A percentile compares a stretch with the other conserved stretches of the same genome.
Conservation (phyloP, 2,113 vertebrate species). For the Pogonocichla stellata region DNA sequence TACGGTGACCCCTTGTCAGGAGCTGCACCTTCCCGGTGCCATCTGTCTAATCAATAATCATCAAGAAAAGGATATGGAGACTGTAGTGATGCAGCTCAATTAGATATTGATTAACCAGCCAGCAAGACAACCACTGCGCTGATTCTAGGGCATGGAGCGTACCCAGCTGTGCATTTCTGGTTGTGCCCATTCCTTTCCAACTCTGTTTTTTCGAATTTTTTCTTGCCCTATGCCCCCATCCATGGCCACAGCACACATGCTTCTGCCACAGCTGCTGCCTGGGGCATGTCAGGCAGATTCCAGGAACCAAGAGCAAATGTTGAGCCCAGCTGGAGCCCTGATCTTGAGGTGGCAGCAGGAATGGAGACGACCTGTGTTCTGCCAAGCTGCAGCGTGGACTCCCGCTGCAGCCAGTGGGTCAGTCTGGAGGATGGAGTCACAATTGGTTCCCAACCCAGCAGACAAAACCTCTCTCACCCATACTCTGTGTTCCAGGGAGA, state of each 20-base stretch:
- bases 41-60: not conserved
- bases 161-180: not conserved
- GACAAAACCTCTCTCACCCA: not conserved
- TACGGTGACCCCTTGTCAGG: not conserved
- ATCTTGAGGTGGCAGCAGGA: not conserved
- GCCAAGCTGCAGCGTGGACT: not conserved
- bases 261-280: not conserved
- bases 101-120: not conserved
- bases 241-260: not conserved
- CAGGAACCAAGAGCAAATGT: not conserved
- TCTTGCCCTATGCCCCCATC: not conserved
- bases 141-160: not conserved
- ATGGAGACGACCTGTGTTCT: not conserved
- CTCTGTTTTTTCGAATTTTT: not conserved
- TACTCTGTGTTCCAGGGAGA: not conserved
- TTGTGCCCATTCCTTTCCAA: not conserved
- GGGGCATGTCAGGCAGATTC: not conserved
- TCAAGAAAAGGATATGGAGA: not conserved
- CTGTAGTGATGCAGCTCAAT: not conserved
- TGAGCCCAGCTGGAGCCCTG: not conserved
- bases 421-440: not conserved
- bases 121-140: not conserved
- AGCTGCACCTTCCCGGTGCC: not conserved
- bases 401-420: not conserved
- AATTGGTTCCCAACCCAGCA: fast-evolving